phyloP scores from a whole-genome alignment of 2,113 vertebrate genomes.

The Cebus imitator region DNA sequence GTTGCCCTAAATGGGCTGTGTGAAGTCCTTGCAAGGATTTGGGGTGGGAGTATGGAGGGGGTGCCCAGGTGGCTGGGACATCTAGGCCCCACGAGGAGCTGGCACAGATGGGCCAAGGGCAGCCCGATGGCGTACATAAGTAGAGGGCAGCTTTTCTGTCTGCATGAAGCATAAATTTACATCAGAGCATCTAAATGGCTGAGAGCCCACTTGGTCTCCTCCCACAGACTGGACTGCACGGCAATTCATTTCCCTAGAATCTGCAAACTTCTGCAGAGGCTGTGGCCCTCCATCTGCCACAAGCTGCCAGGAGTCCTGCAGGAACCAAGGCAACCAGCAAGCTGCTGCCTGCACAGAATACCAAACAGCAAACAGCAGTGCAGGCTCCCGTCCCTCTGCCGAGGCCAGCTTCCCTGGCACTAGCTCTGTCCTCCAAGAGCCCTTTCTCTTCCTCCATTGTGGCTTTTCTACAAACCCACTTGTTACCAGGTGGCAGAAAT shows the following conservation, averaged over 20 bases:
- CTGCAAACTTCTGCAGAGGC: conserved; percentile 34
- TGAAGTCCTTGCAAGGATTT: background rate
- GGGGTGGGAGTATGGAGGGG: too few species aligned
- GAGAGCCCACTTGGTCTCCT: background rate
- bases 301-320: background rate
- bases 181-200: background rate
- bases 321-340: background rate
- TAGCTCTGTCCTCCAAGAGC: background rate
- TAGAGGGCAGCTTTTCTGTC: background rate
- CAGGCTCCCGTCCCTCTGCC: background rate
- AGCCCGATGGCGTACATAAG: background rate
- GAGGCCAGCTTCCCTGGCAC: background rate
- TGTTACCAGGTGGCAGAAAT: conserved; percentile 54
- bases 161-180: background rate
- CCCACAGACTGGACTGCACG: background rate
- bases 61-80: conserved; percentile 5
- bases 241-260: conserved; percentile 15
- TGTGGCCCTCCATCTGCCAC: background rate
- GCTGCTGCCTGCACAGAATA: conserved; percentile 39
- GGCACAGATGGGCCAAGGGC: background rate
- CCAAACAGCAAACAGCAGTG: conserved; percentile 44
- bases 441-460: background rate
- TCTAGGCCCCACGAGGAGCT: background rate
- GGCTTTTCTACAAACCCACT: conserved; percentile 49
- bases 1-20: background rate